Evolutionary conservation across 2,888 invertebrate species (phyloP).

Genomic region (Eupithecia insigniata): DNA sequence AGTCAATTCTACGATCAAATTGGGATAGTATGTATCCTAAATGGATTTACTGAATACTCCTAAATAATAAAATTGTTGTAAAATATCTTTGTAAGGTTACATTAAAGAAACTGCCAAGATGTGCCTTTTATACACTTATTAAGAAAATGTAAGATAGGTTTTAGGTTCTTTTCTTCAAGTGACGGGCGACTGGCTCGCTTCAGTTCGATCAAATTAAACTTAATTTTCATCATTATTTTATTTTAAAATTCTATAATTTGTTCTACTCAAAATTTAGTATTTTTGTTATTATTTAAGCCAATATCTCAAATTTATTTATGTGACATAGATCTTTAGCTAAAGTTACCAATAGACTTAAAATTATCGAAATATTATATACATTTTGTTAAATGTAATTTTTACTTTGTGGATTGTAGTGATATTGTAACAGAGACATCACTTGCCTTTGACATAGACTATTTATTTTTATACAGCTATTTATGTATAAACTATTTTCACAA

Average conservation of each 20-base stretch:
- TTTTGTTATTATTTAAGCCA: constrained; percentile 62
- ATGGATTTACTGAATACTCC: constrained; percentile 62
- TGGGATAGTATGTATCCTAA: constrained; percentile 43
- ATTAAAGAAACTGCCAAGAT: constrained; percentile 78
- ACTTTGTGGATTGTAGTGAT: constrained; percentile 48
- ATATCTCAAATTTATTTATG: constrained; percentile 76
- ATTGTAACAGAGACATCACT: constrained; percentile 61
- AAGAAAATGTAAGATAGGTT: constrained; percentile 53
- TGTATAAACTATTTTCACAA: constrained; percentile 64
- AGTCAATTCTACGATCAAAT: constrained; percentile 55
- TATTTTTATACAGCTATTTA: constrained; percentile 67
- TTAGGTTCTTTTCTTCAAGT: constrained; percentile 53
- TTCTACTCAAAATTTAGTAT: constrained; percentile 33
- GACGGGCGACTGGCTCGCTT: constrained; percentile 78
- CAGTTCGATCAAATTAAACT: constrained; percentile 59
- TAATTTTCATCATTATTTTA: constrained; percentile 44
- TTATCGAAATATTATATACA: constrained; percentile 42
- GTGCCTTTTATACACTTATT: constrained; percentile 80
- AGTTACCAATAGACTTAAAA: constrained; percentile 80
- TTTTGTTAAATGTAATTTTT: constrained; percentile 44
- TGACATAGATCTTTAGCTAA: constrained; percentile 73
- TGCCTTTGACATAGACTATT: constrained; percentile 77
- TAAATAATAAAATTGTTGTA: constrained; percentile 73
- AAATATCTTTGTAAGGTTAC: constrained; percentile 59
- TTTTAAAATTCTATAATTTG: constrained; percentile 36